Evolutionary conservation across 2,113 vertebrate genomes (phyloP), one percentile per base, ranked within the genome.

Genomic region (Proterorhinus semilunaris): DNA sequence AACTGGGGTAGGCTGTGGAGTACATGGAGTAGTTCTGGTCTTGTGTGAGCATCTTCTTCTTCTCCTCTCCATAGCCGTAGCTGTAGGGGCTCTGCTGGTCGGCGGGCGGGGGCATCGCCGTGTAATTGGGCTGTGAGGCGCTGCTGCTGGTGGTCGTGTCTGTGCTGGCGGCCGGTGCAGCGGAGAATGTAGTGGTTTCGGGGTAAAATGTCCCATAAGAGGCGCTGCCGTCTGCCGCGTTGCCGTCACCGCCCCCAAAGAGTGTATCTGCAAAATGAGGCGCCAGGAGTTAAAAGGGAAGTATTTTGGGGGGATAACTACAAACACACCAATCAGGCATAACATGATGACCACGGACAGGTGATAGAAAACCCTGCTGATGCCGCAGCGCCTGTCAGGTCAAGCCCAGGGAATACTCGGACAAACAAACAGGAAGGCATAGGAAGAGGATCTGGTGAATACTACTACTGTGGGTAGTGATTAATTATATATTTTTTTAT

Each of bases 71-170:
- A 1, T 91, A 91, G 0, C 89, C 90, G 3, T 91, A 91, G 73
- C 90, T 91, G 72, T 91, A 91, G 0, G 90, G 90, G 62, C 90
- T 91, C 74, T 85, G 79, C 82, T 90, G 87, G 49, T 90, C 89
- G 0, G 72, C 69, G 1, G 90, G 86, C 2, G 88, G 87, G 0
- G 88, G 82, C 83, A 90, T 88, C 0, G 89, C 73, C 66, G 81
- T 83, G 79, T 89, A 91, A 81, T 68, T 86, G 4, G 79, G 49
- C 11, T 80, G 74, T 0, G 50, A n/a, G 10, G 36, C 27, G 65
- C 9, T 76, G 49, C 71, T 11, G 70, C 17, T 16, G 62, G 8
- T 16, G 62, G 8, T 75, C 45, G 71, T 10, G 66, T 70, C 8
- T 64, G 65, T 8, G 53, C 17, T 66, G 58, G 76, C 21, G 48